A percentile compares a stretch with the other conserved stretches of the same genome.
Conservation (phyloP, 2,888 invertebrate species). For the Epirrhoe alternata region DNA sequence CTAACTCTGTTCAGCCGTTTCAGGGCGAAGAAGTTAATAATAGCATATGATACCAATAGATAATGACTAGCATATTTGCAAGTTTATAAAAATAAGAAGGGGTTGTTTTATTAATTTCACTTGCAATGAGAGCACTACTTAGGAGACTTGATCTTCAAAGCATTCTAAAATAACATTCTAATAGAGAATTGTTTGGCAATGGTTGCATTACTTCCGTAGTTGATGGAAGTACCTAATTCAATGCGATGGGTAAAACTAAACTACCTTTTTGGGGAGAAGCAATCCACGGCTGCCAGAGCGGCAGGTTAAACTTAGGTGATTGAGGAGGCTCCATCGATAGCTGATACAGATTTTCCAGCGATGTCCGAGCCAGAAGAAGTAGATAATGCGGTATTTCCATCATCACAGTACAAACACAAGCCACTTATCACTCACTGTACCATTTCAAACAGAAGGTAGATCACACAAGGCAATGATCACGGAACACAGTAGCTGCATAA, state of each 20-base stretch:
- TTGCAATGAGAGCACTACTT: too few relatives aligned
- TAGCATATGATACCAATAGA: too few relatives aligned
- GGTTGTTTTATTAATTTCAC: too few relatives aligned
- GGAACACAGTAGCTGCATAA: conserved; percentile 29
- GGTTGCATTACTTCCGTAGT: background rate
- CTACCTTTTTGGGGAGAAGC: conserved; percentile 74
- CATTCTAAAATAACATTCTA: too few relatives aligned
- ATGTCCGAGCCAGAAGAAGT: conserved; percentile 74
- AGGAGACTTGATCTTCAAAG: too few relatives aligned
- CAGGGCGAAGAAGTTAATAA: too few relatives aligned
- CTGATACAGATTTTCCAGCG: conserved; percentile 65
- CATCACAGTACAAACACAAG: conserved; percentile 65
- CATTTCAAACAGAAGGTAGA: conserved; percentile 38
- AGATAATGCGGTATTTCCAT: conserved; percentile 81
- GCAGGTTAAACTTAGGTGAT: conserved; percentile 80
- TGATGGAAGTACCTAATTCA: background rate
- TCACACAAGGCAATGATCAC: conserved; percentile 6
- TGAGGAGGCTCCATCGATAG: conserved; percentile 81
- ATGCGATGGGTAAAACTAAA: background rate
- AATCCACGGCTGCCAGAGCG: conserved; percentile 82
- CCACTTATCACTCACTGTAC: conserved; percentile 50
- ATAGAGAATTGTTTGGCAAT: too few relatives aligned
- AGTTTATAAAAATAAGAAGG: too few relatives aligned
- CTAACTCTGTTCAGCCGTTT: too few relatives aligned
- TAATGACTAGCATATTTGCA: too few relatives aligned